phyloP scores from a whole-genome alignment of 2,797 vertebrate species.

The Scolopax bukidnonensis region DNA sequence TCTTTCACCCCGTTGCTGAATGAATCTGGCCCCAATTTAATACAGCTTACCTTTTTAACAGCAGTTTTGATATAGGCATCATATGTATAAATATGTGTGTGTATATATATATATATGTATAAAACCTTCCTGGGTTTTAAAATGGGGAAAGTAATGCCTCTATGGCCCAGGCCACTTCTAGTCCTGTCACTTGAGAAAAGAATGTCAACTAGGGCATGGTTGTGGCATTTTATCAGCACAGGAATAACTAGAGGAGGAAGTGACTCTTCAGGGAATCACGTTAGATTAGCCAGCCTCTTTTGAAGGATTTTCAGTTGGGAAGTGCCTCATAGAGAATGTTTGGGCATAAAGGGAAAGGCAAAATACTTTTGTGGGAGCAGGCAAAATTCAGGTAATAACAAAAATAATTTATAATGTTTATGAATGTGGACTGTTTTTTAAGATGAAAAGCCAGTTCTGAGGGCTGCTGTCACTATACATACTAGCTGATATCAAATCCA shows the following conservation, averaged over 20 bases:
- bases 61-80: constrained; percentile 51
- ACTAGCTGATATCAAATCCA: not conserved
- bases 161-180: not conserved
- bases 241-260: not conserved
- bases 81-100: not conserved
- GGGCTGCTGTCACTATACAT: not conserved
- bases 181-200: constrained; percentile 21
- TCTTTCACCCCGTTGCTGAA: constrained; percentile 51
- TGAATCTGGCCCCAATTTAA: constrained; percentile 71
- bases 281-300: not conserved
- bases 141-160: not conserved
- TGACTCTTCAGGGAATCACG: not conserved
- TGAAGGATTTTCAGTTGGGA: not conserved
- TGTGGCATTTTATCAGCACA: not conserved
- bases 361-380: not conserved
- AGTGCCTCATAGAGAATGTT: not conserved
- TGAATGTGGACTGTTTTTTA: not conserved
- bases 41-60: constrained; percentile 61
- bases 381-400: not conserved
- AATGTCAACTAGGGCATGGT: constrained; percentile 37
- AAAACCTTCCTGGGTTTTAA: not conserved
- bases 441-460: not conserved
- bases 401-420: not conserved
- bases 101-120: no score
- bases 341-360: not conserved